Evolutionary conservation across 1,140 invertebrate genomes (phyloP), one percentile per base, ranked within the genome.

Genomic region (Sminthurides bifidus): DNA sequence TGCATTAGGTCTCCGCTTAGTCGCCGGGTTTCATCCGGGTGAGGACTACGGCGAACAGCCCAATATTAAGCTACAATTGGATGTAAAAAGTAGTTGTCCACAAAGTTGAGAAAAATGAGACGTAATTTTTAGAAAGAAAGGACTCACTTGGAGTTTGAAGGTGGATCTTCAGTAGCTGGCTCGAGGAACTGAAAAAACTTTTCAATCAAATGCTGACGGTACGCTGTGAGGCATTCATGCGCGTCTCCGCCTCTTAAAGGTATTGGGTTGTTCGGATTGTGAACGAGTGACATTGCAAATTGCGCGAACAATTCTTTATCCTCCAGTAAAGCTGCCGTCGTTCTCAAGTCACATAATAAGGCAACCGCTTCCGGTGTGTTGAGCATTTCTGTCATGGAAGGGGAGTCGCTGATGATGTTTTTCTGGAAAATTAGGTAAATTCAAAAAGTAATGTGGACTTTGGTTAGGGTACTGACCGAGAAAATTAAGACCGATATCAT

Each of bases 341-440:
- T 56, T 41, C 54, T 17, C 23, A 56, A 33, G 15, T 56, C 54
- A 23, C 35, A 50, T 3, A 56, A 27, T 15, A 56, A n/a, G 14
- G 40, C 17, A 1, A 40, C 4, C 19, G 50, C 2, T 29, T 41
- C 35, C 4, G 45, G 45, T 6, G 44, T 29, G 1, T 23, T 30
- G 1, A 56, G 46, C 17, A 56, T 56, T 17, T 56, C 54, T n/a
- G 35, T 24, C 45, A 56, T 56, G 23, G 43, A 33, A 31, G 54
- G 54, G 50, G 35, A 49, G 17, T 56, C 54, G 19, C 54, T 48
- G 1, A 56, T 30, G 3, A 56, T 43, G 33, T 56, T 41, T 23
- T 43, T 3, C 53, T 55, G 26, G 2, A 51, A 8, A 23, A 35
- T 21, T 37, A 49, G 33, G 17, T 14, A 10, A 15, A 5, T 24